A percentile compares a stretch with the other conserved stretches of the same genome.
Evolutionary conservation across 92 coral and sea anemone species (phyloP).

Genomic region (Porites divaricata): DNA sequence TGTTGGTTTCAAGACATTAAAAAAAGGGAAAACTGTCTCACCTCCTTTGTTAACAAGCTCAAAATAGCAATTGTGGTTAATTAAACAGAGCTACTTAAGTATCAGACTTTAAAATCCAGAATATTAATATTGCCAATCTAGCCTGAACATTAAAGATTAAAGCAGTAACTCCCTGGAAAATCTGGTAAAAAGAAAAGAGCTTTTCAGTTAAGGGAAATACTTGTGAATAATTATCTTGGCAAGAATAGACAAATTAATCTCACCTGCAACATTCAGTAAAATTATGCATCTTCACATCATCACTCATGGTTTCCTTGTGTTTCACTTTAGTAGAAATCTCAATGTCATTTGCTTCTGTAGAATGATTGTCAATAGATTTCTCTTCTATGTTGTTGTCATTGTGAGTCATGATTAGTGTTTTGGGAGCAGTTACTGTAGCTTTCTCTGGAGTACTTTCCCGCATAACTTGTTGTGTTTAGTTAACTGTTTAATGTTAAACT

Average conservation of each 20-base stretch:
- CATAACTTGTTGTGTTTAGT: neutral
- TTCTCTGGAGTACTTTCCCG: slow-evolving; percentile 10
- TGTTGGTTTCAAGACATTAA: no score
- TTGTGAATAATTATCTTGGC: neutral
- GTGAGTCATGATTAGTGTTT: neutral
- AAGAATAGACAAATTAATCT: neutral
- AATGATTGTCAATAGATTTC: slow-evolving; percentile 5
- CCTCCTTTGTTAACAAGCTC: no score
- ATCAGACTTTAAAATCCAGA: no score
- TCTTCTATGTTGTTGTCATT: slow-evolving; percentile 1
- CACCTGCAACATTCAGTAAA: slow-evolving; percentile 52
- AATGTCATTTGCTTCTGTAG: slow-evolving; percentile 2
- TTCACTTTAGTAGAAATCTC: slow-evolving; percentile 7
- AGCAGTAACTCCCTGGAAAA: no score
- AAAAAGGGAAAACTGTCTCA: no score
- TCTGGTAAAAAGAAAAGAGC: neutral
- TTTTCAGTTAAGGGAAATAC: neutral
- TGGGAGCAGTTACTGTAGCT: neutral
- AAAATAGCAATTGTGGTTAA: no score
- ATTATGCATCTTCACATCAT: slow-evolving; percentile 38
- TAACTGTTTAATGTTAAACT: neutral
- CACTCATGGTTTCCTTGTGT: slow-evolving; percentile 26
- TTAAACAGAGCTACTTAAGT: no score
- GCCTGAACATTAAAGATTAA: no score
- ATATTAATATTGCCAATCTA: no score